Percentiles rank a stretch among this genome's conserved stretches.
Conservation (phyloP, 2,888 invertebrate genomes). For the Arge pagana region DNA sequence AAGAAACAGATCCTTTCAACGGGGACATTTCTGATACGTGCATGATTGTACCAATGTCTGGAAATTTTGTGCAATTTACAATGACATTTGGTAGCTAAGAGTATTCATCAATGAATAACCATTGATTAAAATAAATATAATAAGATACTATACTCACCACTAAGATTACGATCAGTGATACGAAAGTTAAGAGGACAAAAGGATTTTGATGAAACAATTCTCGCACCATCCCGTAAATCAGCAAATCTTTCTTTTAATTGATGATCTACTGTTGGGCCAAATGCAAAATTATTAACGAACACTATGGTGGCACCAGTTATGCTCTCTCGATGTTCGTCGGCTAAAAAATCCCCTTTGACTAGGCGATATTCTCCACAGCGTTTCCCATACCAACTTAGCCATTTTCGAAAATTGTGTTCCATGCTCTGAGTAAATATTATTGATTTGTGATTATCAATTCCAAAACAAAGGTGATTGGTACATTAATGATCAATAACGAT, state of each 20-base stretch:
- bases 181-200: conserved; percentile 99
- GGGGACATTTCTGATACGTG: conserved; percentile 97
- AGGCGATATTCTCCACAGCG: conserved; percentile 88
- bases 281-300: conserved; percentile 99
- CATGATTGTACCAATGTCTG: conserved; percentile 98
- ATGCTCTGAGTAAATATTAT: conserved; percentile 68
- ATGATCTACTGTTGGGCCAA: conserved; percentile 96
- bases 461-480: neutral
- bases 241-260: conserved; percentile 95
- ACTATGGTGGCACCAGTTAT: conserved; percentile 94
- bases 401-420: conserved; percentile 87
- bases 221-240: conserved; percentile 91
- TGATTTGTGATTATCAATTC: neutral
- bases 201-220: conserved; percentile 97
- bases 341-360: conserved; percentile 93
- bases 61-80: conserved; percentile 32
- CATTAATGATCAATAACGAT: neutral
- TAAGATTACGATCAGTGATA: conserved; percentile 96
- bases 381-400: conserved; percentile 99
- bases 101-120: no score
- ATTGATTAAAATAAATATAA: conserved; percentile 4
- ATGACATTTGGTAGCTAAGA: no score
- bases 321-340: conserved; percentile 89
- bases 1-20: conserved; percentile 93
- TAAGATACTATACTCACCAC: conserved; percentile 66